Evolutionary conservation across 2,797 vertebrate genomes (phyloP), one percentile per base, ranked within the genome.

Genomic region (Sorex maritimensis): DNA sequence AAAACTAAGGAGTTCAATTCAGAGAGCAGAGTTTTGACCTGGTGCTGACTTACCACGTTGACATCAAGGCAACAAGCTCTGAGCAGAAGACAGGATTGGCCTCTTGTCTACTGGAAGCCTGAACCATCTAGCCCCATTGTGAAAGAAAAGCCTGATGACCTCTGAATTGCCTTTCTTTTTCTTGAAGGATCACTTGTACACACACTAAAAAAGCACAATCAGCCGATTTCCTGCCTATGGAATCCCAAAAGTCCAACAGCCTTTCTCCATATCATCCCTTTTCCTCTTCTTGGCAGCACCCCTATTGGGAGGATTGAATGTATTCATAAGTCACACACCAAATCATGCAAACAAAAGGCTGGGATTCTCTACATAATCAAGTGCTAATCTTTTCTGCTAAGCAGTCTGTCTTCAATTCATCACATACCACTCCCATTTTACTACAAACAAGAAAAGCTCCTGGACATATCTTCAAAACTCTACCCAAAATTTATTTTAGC

Each of bases 81-180:
- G 21, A 63, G 65, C 34, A 30, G 24, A 34, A 86, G 23, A 9
- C 21, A 6, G 17, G 24, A 17, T 30, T 3, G 1, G 6, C 19
- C n/a, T 21, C 65, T 49, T 2, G 0, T 3, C 63, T 46, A 5
- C 8, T 1, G 15, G 8, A 65, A 58, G 24, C 5, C n/a, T 30
- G 1, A 14, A 11, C 2, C 26, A 26, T 11, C 9, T 3, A 4
- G 74, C 13, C 21, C 17, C 0, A 6, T 5, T 26, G 24, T 6
- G 5, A 24, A 15, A 80, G 30, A 15, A 13, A 23, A 61, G 58
- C 58, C 58, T 61, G 58, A 61, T 61, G 58, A 61, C 34, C 6
- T 6, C 30, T 7, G 2, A 55, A 75, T 6, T 71, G 30, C 5
- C 24, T 81, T 38, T 7, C 6, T 14, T 23, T 52, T 81, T 28